Percentiles rank a stretch among this genome's conserved stretches.
phyloP scores from a whole-genome alignment of 2,113 vertebrate species.

The Tragulus kanchil region DNA sequence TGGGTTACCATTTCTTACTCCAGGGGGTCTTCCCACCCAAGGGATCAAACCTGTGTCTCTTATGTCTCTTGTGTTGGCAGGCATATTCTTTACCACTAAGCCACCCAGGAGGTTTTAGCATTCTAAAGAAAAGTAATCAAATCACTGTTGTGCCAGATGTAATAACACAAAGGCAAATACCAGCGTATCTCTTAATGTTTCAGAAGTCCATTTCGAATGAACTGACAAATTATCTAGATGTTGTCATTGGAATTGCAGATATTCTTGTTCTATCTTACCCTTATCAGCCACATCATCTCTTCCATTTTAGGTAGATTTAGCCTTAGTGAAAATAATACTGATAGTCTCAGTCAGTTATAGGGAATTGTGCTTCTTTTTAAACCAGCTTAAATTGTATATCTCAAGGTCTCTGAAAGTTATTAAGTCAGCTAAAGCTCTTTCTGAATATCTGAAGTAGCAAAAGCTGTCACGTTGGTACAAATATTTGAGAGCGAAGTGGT shows the following conservation, averaged over 20 bases:
- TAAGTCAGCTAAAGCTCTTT: neutral
- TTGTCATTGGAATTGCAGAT: neutral
- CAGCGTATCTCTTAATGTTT: neutral
- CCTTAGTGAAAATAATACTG: neutral
- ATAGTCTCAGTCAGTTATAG: neutral
- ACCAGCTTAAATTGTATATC: neutral
- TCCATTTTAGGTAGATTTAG: neutral
- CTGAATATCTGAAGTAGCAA: neutral
- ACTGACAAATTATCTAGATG: conserved; percentile 36
- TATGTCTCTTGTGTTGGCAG: neutral
- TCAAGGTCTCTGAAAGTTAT: neutral
- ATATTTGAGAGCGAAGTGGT: neutral
- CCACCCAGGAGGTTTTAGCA: neutral
- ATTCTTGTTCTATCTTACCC: neutral
- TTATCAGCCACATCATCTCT: neutral
- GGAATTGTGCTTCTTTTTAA: neutral
- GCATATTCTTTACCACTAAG: neutral
- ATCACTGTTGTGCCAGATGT: neutral
- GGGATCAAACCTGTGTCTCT: neutral
- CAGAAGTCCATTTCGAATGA: neutral
- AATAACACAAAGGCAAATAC: conserved; percentile 7
- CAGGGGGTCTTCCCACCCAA: neutral
- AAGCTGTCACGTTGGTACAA: neutral
- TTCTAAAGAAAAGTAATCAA: neutral
- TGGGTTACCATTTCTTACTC: neutral